Percentiles rank a stretch among this genome's conserved stretches.
These are phyloP conservation scores for Denticeps clupeoides DNA, from an alignment of 2,797 vertebrate species.

Conservation along the genomic window DNA sequence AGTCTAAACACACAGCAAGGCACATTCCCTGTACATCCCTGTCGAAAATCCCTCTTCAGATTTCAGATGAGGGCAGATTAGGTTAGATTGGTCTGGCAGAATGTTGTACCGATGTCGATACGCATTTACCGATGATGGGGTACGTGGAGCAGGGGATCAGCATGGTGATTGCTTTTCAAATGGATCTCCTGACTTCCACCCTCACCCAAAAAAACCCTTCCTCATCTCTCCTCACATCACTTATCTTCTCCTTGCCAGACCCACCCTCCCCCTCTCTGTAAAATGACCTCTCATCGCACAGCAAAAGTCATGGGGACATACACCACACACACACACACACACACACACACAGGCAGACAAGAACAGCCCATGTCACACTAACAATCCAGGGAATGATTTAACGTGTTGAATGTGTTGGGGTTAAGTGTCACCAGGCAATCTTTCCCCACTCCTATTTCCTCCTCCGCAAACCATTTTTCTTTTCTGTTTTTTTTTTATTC, in stretches of 20 bases:
- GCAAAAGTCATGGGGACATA: neutral
- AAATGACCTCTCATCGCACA: slow-evolving; percentile 14
- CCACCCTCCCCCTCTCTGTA: neutral
- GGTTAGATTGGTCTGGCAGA: slow-evolving; percentile 5
- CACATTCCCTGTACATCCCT: no score
- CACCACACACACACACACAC: slow-evolving; percentile 9
- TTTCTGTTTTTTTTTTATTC: neutral
- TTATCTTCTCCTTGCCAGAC: neutral
- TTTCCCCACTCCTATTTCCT: slow-evolving; percentile 14
- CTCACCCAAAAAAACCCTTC: neutral
- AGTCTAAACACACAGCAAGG: no score
- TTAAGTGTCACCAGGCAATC: slow-evolving; percentile 22
- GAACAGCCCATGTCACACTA: neutral
- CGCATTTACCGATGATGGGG: slow-evolving; percentile 29
- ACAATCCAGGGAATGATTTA: slow-evolving; percentile 15
- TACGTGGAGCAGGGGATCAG: slow-evolving; percentile 18
- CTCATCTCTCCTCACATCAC: neutral
- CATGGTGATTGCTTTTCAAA: slow-evolving; percentile 29
- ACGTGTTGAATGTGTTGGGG: slow-evolving; percentile 6
- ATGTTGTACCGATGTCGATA: slow-evolving; percentile 24
- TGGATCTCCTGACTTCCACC: slow-evolving; percentile 17
- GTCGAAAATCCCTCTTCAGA: neutral
- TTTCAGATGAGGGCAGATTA: slow-evolving; percentile 1
- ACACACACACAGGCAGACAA: neutral
- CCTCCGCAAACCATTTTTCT: neutral